Base-by-base conservation (phyloP, 2,113 vertebrate genomes). In the Ahaetulla prasina region DNA sequence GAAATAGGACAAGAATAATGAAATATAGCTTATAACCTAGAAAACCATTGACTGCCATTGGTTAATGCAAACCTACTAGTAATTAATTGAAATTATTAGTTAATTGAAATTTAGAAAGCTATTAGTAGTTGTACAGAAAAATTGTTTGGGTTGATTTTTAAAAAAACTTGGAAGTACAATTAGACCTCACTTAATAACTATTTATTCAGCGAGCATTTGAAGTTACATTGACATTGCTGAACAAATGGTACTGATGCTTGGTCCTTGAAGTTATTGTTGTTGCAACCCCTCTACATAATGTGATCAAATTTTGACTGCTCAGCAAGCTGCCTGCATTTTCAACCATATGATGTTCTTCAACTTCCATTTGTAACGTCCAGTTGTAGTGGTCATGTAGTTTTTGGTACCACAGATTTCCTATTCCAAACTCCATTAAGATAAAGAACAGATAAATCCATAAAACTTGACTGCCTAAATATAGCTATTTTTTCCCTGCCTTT, bases 331-430 rank as follows among this genome's bases (percentile, higher is more conserved):
- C 68, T 74, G n/a, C 68, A 35, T 74, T 63, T 74, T 35, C n/a
- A 35, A 16, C n/a, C 2, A 16, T 35, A 35, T 35, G 63, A 18
- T 74, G n/a, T 18, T 35, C n/a, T 74, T 35, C 68, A 74, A 74
- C n/a, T 74, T 74, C 68, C 52, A 89, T 95, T 91, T 80, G 63
- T 92, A 47, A 92, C 22, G 93, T 94, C 92, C 74, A 90, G 55
- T 85, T 89, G 85, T 90, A 57, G n/a, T 94, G 16, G n/a, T 92
- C 94, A 88, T 92, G 92, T 85, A 52, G 84, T 90, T 57, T 49
- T 87, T 52, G 93, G 52, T 60, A 49, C 1, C 43, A 0, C 16
- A 27, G 45, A 89, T 47, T 89, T 43, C 22, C 5, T 60, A 39
- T 55, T 39, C 45, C 88, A 89, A 80, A 39, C 14, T 80, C 6